Conservation (phyloP, 1,140 invertebrate genomes). For the Danaus melanippus region DNA sequence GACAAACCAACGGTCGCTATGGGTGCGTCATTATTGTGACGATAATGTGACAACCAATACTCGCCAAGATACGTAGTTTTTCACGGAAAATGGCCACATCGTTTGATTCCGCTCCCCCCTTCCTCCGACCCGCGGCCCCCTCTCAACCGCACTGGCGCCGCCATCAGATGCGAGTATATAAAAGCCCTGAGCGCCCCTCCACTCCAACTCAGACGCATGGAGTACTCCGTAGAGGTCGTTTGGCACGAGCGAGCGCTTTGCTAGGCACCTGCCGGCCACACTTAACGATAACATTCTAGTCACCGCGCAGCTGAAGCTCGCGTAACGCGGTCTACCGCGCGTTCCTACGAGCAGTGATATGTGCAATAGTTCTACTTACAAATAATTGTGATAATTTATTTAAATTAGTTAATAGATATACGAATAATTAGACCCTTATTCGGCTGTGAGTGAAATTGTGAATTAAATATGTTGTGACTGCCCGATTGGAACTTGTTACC, state of each 20-base stretch:
- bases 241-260: slow-evolving; percentile 74
- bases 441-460: slow-evolving; percentile 70
- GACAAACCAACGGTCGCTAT: slow-evolving; percentile 48
- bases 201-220: slow-evolving; percentile 71
- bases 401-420: slow-evolving; percentile 67
- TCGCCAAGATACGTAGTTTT: slow-evolving; percentile 56
- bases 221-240: slow-evolving; percentile 74
- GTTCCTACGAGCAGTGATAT: slow-evolving; percentile 72
- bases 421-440: slow-evolving; percentile 53
- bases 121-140: slow-evolving; percentile 12
- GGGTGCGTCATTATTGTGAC: slow-evolving; percentile 53
- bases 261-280: slow-evolving; percentile 73
- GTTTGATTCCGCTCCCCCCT: slow-evolving; percentile 27
- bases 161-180: slow-evolving; percentile 69
- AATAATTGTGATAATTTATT: slow-evolving; percentile 72
- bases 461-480: slow-evolving; percentile 68
- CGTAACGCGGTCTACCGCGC: slow-evolving; percentile 65
- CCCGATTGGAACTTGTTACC: slow-evolving; percentile 66
- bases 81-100: slow-evolving; percentile 63
- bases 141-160: slow-evolving; percentile 30
- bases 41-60: slow-evolving; percentile 41
- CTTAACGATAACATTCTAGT: slow-evolving; percentile 69
- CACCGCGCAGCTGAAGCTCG: slow-evolving; percentile 66
- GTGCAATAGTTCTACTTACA: slow-evolving; percentile 69
- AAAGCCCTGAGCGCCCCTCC: slow-evolving; percentile 64